Evolutionary conservation across 2,888 invertebrate species (phyloP).

Genomic region (Drosophila ustulata): DNA sequence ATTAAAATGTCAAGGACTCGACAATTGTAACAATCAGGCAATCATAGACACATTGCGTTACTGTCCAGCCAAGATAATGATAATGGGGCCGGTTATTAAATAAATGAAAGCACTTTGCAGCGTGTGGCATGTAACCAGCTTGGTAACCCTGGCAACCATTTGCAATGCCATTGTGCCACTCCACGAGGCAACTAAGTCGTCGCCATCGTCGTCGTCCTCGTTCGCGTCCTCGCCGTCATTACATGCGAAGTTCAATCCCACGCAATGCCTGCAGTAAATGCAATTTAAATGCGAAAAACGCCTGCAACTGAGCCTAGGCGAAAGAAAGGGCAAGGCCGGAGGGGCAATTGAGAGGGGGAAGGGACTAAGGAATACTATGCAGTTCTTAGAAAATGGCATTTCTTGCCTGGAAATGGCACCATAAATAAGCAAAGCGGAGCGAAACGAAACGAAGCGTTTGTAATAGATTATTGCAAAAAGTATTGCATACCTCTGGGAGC

Average conservation of each 20-base stretch:
- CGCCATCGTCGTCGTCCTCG: slow-evolving; percentile 25
- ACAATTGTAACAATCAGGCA: slow-evolving; percentile 30
- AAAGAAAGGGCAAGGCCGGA: not conserved
- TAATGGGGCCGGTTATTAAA: slow-evolving; percentile 70
- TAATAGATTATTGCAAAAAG: slow-evolving; percentile 75
- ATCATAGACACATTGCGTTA: slow-evolving; percentile 47
- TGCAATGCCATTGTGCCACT: slow-evolving; percentile 32
- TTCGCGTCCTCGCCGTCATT: slow-evolving; percentile 50
- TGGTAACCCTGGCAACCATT: slow-evolving; percentile 35
- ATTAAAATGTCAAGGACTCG: slow-evolving; percentile 54
- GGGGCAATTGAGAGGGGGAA: not conserved
- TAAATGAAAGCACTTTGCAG: slow-evolving; percentile 68
- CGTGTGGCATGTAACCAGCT: slow-evolving; percentile 39
- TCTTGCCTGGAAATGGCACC: slow-evolving; percentile 63
- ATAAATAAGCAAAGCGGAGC: slow-evolving; percentile 62
- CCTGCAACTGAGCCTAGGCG: slow-evolving; percentile 45
- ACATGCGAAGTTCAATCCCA: slow-evolving; percentile 64
- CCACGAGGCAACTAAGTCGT: slow-evolving; percentile 19
- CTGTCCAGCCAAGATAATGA: slow-evolving; percentile 32
- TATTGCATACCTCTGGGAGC: slow-evolving; percentile 65
- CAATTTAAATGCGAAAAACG: slow-evolving; percentile 75
- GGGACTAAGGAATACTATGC: slow-evolving; percentile 27
- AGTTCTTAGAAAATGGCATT: slow-evolving; percentile 60
- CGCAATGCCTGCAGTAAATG: slow-evolving; percentile 66
- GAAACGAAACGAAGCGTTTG: slow-evolving; percentile 47